Evolutionary conservation across 2,113 vertebrate species (phyloP), one percentile per base, ranked within the genome.

Genomic region (Oryzias woworae): DNA sequence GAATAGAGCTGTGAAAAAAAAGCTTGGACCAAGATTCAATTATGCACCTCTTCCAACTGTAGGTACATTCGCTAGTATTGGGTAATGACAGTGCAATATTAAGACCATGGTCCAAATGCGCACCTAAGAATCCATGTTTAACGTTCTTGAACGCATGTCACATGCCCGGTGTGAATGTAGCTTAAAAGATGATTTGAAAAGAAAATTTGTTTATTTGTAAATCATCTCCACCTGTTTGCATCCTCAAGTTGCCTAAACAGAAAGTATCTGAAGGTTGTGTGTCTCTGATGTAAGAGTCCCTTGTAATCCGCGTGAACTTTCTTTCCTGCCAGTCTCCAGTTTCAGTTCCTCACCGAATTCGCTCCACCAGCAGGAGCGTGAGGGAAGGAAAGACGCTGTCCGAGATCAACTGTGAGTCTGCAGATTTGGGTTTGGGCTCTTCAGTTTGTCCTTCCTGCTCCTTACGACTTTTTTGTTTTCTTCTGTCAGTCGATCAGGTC

Each of bases 381-480:
- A 93, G 96, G 78, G 97, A 98, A 89, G 97, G 96, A 70, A 98
- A 96, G 85, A 99, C 97, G 3, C 93, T 96, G 67, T 98, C 96
- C 0, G 96, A 99, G 92, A 98, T 98, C 57, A 98, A 98, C 89
- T 98, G 97, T 98, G 88, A 98, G 96, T 88, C 18, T 28, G 22
- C 3, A 57, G 31, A 4, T 54, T 0, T 20, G 13, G 4, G 1
- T 6, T 10, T 14, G 2, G 7, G 26, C 15, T 26, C 22, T 24
- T 5, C 42, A 18, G 18, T 26, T n/a, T 2, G 12, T 22, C 20
- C 24, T 18, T 5, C 23, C 42, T 5, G 6, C 15, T 6, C n/a
- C 17, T 8, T 20, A 7, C 36, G 3, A 36, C 28, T 0, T 17
- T 42, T 26, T 14, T 12, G 1, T 12, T 10, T 36, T 31, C 12